Evolutionary conservation across 2,888 invertebrate genomes (phyloP).

Genomic region (Ophonus ardosiacus): DNA sequence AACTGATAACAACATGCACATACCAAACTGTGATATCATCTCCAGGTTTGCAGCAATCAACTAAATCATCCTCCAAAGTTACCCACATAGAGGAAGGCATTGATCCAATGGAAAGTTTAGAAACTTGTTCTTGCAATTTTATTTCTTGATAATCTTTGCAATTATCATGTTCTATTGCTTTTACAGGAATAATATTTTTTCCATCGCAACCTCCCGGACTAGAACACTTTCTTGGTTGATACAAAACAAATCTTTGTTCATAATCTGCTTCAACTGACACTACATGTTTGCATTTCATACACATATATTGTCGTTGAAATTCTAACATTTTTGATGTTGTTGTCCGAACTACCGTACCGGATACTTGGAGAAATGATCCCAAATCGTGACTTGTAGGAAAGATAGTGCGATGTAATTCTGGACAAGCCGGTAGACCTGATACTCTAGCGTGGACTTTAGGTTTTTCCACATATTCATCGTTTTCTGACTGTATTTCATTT

Average conservation of each 20-base stretch:
- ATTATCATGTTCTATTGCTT: slow-evolving; percentile 79
- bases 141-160: slow-evolving; percentile 92
- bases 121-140: slow-evolving; percentile 90
- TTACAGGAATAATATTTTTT: slow-evolving; percentile 77
- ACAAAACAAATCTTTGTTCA: slow-evolving; percentile 75
- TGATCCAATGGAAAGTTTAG: slow-evolving; percentile 83
- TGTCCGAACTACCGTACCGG: slow-evolving; percentile 88
- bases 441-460: slow-evolving; percentile 83
- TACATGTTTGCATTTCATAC: slow-evolving; percentile 86
- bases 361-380: slow-evolving; percentile 85
- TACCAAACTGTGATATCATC: slow-evolving; percentile 92
- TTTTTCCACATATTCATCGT: slow-evolving; percentile 76
- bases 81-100: slow-evolving; percentile 88
- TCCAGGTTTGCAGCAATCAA: slow-evolving; percentile 92
- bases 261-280: slow-evolving; percentile 83
- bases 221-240: slow-evolving; percentile 77
- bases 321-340: slow-evolving; percentile 87
- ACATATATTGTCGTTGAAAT: slow-evolving; percentile 84
- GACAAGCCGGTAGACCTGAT: slow-evolving; percentile 83
- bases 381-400: slow-evolving; percentile 86
- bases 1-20: slow-evolving; percentile 46
- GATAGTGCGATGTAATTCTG: slow-evolving; percentile 81
- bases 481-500: slow-evolving; percentile 72
- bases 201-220: slow-evolving; percentile 79
- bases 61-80: slow-evolving; percentile 90